Conservation (phyloP, 1,140 invertebrate species). For the Drosophila lacteicornis region DNA sequence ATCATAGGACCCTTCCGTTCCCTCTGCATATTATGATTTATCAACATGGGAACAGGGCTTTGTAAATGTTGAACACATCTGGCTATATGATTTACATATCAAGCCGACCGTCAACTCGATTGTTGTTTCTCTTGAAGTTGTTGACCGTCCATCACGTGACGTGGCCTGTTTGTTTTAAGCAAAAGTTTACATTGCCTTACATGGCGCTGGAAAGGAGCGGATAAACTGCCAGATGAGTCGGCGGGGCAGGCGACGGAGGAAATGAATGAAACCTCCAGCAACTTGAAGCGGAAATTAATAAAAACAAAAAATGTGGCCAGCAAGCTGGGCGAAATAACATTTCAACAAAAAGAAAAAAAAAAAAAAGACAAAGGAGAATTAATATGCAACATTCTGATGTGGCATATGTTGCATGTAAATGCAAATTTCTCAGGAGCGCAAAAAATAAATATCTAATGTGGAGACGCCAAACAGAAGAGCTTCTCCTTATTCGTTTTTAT, state of each 20-base stretch:
- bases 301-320: conserved; percentile 56
- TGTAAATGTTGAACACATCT: conserved; percentile 48
- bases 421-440: conserved; percentile 20
- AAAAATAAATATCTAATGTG: neutral
- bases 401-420: conserved; percentile 71
- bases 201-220: conserved; percentile 3
- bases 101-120: conserved; percentile 51
- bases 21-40: conserved; percentile 40
- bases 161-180: conserved; percentile 72
- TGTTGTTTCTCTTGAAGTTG: conserved; percentile 58
- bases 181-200: conserved; percentile 56
- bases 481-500: neutral
- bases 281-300: conserved; percentile 71
- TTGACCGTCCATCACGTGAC: conserved; percentile 72
- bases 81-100: conserved; percentile 69
- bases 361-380: conserved; percentile 53
- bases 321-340: conserved; percentile 34
- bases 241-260: conserved; percentile 5
- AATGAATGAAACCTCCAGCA: conserved; percentile 33
- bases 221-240: conserved; percentile 20
- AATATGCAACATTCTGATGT: conserved; percentile 73
- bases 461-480: neutral
- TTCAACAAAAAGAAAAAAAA: conserved; percentile 1
- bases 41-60: conserved; percentile 34
- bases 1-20: neutral